Evolutionary conservation across 2,888 invertebrate genomes (phyloP).

Genomic region (Stratiomys singularior): DNA sequence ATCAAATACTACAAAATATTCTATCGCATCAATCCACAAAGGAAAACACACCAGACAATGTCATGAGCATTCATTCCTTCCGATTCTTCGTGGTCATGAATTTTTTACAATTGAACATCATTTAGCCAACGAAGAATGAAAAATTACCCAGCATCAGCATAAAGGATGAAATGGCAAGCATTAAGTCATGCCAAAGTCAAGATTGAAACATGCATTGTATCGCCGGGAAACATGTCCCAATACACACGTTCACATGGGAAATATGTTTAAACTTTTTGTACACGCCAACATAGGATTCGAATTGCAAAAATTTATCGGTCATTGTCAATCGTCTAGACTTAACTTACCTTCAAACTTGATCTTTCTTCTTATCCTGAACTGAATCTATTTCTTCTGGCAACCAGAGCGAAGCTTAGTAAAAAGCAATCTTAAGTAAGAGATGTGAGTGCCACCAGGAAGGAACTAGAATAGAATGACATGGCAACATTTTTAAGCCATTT

Average conservation of each 20-base stretch:
- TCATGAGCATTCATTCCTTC: too few relatives aligned
- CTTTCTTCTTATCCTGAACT: neutral
- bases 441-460: conserved; percentile 25
- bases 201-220: conserved; percentile 13
- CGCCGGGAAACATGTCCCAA: neutral
- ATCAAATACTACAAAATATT: too few relatives aligned
- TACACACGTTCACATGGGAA: conserved; percentile 5
- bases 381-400: conserved; percentile 9
- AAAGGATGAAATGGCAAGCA: conserved; percentile 17
- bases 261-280: neutral
- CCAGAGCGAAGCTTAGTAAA: neutral
- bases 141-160: conserved; percentile 1
- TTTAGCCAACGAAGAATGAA: neutral
- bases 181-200: conserved; percentile 6
- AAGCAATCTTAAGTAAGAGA: neutral
- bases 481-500: neutral
- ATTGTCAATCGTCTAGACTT: conserved; percentile 45
- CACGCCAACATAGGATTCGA: too few relatives aligned
- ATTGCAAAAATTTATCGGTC: conserved; percentile 44
- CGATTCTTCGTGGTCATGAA: too few relatives aligned
- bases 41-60: too few relatives aligned
- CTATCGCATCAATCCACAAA: too few relatives aligned
- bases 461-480: conserved; percentile 25
- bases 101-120: conserved; percentile 15
- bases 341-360: conserved; percentile 19